Evolutionary conservation across 2,113 vertebrate species (phyloP), one percentile per base, ranked within the genome.

Genomic region (Thymallus thymallus): DNA sequence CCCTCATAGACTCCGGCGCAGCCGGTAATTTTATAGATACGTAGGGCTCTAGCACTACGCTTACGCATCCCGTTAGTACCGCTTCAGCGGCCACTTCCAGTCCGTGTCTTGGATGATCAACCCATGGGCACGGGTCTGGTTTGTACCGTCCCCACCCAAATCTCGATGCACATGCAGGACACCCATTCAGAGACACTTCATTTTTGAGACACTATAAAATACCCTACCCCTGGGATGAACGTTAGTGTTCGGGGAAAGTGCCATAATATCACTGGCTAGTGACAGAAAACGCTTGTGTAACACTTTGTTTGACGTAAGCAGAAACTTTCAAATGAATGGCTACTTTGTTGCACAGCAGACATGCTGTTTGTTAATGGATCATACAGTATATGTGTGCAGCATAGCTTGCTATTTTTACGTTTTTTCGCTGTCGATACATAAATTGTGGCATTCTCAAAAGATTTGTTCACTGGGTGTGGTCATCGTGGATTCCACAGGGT

Each of bases 351-450:
- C 78, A 68, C 84, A 77, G 68, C 61, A 66, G 68, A 70, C 24
- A 35, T 1, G 35, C 35, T 35, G 35, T 35, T 35, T 35, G 35
- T 35, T 35, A 35, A 48, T 14, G 10, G 46, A 16, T 48, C 10
- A 9, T 18, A n/a, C n/a, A n/a, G n/a, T n/a, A 24, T 65, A 65
- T 32, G 4, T 63, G 18, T 65, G 30, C 63, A 32, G 29, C 55
- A 56, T 22, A 18, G 14, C 20, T 35, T 20, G 22, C 67, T 71
- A 68, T 88, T 91, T 93, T 93, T 92, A 92, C 92, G 87, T 93
- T 88, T 93, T 88, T 18, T 92, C 88, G 79, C 76, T 84, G 90
- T 94, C 91, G 30, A 92, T 82, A 72, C 93, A 94, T 61, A 93
- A 68, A 81, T 45, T 86, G 91, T 94, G 91, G 74, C 92, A 94